Base-by-base conservation (phyloP, 2,888 invertebrate genomes). In the Ophion ellenae region DNA sequence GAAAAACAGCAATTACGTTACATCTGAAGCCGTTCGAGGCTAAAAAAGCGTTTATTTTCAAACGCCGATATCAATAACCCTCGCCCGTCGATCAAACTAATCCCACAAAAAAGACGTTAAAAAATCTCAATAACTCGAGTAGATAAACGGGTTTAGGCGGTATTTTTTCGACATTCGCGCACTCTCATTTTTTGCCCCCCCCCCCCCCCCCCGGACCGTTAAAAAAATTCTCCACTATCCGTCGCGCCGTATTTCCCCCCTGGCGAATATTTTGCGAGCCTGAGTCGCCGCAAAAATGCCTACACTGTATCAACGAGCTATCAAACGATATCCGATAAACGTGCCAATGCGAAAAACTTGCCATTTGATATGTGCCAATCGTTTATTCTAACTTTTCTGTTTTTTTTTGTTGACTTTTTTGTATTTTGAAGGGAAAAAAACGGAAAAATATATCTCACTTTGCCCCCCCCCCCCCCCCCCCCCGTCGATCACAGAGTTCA, bases 341-440 rank as follows among this genome's bases (percentile, higher is more conserved):
- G 94, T 94, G 94, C 94, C 94, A 94, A 94, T 92, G 85, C 89
- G 88, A 92, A 78, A 84, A 91, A 91, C 91, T 93, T 93, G 93
- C 93, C 93, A 93, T 93, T 91, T 89, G 89, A 91, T 81, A 92
- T 92, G 94, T 94, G 93, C 93, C 93, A 93, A 94, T 92, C 73
- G 36, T 57, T 74, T 81, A 32, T 66, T 66, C 47, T 90, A 90
- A 47, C 57, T 67, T 71, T 76, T 71, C 24, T 66, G 10, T 71
- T 53, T 47, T 63, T 70, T 70, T 79, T 17, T 67, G 17, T 47
- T 63, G 53, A 69, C 74, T 78, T 45, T 69, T 57, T 78, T 28
- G 61, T 66, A 64, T 63, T 11, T 61, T 28, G 36, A 57, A 32
- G 36, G 47, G n/a, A n/a, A 47, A 70, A 47, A 36, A 59, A 59